phyloP scores from a whole-genome alignment of 1,140 invertebrate species.

The Bombus superbus region DNA sequence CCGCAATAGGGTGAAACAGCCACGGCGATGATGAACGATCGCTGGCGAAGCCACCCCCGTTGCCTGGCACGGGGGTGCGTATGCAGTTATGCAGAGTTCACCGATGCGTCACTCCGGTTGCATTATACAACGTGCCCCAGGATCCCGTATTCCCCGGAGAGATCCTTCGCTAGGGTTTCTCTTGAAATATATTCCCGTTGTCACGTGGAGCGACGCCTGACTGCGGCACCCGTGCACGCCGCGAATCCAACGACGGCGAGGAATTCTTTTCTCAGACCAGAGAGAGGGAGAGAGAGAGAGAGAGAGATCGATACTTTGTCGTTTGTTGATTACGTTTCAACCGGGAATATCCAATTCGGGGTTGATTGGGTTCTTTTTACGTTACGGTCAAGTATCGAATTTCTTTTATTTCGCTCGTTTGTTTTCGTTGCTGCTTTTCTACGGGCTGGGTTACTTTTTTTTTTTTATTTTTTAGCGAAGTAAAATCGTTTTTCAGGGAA shows the following conservation, averaged over 20 bases:
- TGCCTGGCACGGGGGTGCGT: slow-evolving; percentile 66
- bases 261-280: slow-evolving; percentile 5
- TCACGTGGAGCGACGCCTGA: slow-evolving; percentile 56
- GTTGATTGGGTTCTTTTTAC: neutral
- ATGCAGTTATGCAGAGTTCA: slow-evolving; percentile 75
- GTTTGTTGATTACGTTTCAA: slow-evolving; percentile 2
- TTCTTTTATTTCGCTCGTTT: neutral
- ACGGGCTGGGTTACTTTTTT: too few species aligned
- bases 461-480: neutral
- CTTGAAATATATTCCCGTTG: slow-evolving; percentile 62
- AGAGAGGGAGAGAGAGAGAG: too few species aligned
- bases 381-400: neutral
- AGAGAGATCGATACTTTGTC: slow-evolving; percentile 33
- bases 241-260: slow-evolving; percentile 10
- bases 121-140: slow-evolving; percentile 70
- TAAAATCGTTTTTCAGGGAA: neutral
- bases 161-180: slow-evolving; percentile 54
- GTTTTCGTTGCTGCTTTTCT: too few species aligned
- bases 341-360: neutral
- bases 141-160: slow-evolving; percentile 62
- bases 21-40: slow-evolving; percentile 72
- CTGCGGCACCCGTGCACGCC: neutral
- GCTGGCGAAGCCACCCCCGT: slow-evolving; percentile 48
- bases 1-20: slow-evolving; percentile 50
- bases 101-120: slow-evolving; percentile 74